Evolutionary conservation across 2,797 vertebrate genomes (phyloP), one percentile per base, ranked within the genome.

Genomic region (Tadarida brasiliensis): DNA sequence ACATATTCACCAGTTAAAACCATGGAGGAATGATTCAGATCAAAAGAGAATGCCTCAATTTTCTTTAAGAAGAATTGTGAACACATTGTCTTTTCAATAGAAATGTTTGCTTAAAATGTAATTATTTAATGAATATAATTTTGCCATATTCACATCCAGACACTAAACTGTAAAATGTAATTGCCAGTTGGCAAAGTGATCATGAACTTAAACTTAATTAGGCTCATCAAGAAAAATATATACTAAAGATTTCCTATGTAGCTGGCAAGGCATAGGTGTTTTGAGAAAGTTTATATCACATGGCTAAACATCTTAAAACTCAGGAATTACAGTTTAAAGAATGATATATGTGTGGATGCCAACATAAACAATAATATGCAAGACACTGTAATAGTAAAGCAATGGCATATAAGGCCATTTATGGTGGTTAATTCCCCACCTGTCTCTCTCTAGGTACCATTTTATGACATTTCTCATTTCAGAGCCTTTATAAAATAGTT

Each of bases 21-120:
- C 33, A 83, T 35, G 1, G 57, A 90, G 2, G 95, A 85, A 57
- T 59, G 11, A 86, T n/a, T 47, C 39, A 63, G 10, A 39, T 51
- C 3, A 85, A 61, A 73, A 63, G 16, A 70, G 47, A 92, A 30
- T 57, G 3, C 8, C 3, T 74, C 22, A 44, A n/a, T 39, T 68
- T 73, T 88, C 59, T 63, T 59, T 56, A 82, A 76, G 35, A 70
- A 68, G 49, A 93, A 78, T 26, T 35, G 7, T 39, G 5, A 86
- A 57, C 26, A 70, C 3, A 6, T 24, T 89, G 20, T 0, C 19
- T 28, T 91, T 93, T 89, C 12, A 56, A 65, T 14, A 76, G 5
- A 96, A 95, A 33, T 20, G 17, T 76, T 68, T 57, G 16, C 35
- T 84, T 91, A 47, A 47, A n/a, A 56, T 63, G 71, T 87, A 88